Conservation (phyloP, 2,797 vertebrate genomes). For the Sebastes nivosus region DNA sequence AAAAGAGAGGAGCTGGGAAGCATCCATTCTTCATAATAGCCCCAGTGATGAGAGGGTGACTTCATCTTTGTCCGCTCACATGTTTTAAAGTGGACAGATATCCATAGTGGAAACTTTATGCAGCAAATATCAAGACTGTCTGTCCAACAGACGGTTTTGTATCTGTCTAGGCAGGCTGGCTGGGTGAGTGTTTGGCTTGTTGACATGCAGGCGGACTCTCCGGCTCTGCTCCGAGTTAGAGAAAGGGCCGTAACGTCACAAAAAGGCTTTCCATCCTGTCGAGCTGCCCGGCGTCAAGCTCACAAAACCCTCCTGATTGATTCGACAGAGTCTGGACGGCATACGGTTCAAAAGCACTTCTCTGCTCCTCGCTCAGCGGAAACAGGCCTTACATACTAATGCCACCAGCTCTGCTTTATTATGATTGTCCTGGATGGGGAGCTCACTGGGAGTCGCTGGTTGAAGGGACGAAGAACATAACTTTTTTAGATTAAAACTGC, state of each 20-base stretch:
- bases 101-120: slow-evolving; percentile 60
- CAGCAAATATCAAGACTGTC: slow-evolving; percentile 44
- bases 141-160: slow-evolving; percentile 12
- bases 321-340: slow-evolving; percentile 63
- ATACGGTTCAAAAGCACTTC: slow-evolving; percentile 48
- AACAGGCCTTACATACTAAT: slow-evolving; percentile 55
- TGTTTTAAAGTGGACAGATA: slow-evolving; percentile 57
- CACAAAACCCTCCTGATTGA: slow-evolving; percentile 64
- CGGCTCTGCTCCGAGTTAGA: slow-evolving; percentile 40
- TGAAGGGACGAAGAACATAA: not conserved
- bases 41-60: slow-evolving; percentile 69
- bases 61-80: slow-evolving; percentile 55
- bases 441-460: not conserved
- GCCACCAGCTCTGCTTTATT: slow-evolving; percentile 43
- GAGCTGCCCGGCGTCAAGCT: slow-evolving; percentile 49
- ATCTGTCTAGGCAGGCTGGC: slow-evolving; percentile 5
- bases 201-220: slow-evolving; percentile 44
- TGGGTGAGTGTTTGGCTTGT: slow-evolving; percentile 51
- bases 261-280: slow-evolving; percentile 51
- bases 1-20: slow-evolving; percentile 30
- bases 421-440: slow-evolving; percentile 14
- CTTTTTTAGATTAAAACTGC: not conserved
- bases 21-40: slow-evolving; percentile 57
- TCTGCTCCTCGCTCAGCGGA: slow-evolving; percentile 50
- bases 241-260: slow-evolving; percentile 32